Percentiles rank a stretch among this genome's conserved stretches.
These are phyloP conservation scores for Cyanoliseus patagonus DNA, from an alignment of 2,113 vertebrate genomes.

Conservation along the genomic window DNA sequence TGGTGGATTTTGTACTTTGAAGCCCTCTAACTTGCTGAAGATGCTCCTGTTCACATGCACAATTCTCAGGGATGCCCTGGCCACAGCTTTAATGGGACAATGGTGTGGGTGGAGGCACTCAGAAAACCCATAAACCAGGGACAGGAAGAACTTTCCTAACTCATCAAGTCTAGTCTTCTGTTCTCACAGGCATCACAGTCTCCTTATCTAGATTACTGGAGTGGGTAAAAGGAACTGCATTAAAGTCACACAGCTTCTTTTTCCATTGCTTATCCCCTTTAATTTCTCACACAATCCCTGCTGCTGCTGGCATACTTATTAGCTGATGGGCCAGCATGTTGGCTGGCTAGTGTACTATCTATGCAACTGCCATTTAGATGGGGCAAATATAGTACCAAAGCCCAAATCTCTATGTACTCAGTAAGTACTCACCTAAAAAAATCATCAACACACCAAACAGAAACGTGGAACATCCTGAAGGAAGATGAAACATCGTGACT, in stretches of 20 bases:
- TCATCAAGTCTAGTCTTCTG: not conserved
- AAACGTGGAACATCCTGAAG: not conserved
- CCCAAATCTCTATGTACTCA: not conserved
- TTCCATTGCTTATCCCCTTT: not conserved
- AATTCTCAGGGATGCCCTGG: not conserved
- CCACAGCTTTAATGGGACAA: not conserved
- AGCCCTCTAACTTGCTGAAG: not conserved
- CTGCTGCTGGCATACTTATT: not conserved
- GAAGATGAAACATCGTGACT: not conserved
- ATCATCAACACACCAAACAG: not conserved
- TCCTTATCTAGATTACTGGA: not conserved
- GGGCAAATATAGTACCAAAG: not conserved
- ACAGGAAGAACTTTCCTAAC: not conserved
- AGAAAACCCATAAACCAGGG: not conserved
- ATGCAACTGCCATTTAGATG: accelerated
- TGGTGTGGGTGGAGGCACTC: not conserved
- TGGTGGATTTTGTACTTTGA: not conserved
- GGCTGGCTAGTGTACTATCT: not conserved
- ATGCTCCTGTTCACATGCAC: not conserved
- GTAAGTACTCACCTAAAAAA: not conserved
- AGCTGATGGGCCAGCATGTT: not conserved
- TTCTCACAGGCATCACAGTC: not conserved
- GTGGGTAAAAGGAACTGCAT: not conserved
- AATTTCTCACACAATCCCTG: not conserved
- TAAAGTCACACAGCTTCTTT: not conserved